Conservation (phyloP, 2,888 invertebrate genomes). For the Monopis laevigella region DNA sequence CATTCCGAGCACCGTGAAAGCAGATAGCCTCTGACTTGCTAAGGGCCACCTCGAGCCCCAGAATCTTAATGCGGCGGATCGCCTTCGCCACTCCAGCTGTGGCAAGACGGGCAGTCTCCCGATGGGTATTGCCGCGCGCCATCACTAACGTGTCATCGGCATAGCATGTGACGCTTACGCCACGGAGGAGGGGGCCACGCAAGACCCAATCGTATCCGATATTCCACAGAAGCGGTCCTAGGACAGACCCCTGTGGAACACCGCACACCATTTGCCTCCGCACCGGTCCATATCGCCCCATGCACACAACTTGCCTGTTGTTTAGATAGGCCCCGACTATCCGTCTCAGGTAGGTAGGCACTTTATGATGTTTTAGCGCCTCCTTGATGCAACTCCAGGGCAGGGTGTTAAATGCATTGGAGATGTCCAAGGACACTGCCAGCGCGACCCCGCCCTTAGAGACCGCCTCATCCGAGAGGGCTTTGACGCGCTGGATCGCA, state of each 20-base stretch:
- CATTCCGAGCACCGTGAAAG: background rate
- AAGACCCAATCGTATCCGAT: slow-evolving; percentile 13
- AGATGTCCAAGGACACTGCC: slow-evolving; percentile 21
- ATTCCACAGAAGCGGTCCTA: slow-evolving; percentile 17
- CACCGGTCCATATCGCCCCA: background rate
- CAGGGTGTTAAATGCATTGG: slow-evolving; percentile 22
- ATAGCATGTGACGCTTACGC: slow-evolving; percentile 11
- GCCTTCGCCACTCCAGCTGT: background rate
- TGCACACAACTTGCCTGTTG: background rate
- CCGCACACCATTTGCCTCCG: slow-evolving; percentile 11
- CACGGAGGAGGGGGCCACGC: slow-evolving; percentile 2
- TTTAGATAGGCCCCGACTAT: slow-evolving; percentile 15
- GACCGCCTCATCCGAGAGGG: background rate
- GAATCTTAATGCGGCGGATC: background rate
- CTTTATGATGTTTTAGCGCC: slow-evolving; percentile 19
- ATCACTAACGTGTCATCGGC: slow-evolving; percentile 18
- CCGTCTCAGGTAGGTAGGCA: slow-evolving; percentile 18
- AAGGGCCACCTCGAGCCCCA: background rate
- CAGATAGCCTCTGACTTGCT: background rate
- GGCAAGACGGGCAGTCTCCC: background rate
- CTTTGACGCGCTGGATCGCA: slow-evolving; percentile 1
- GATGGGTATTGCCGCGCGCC: slow-evolving; percentile 5
- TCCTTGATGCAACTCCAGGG: slow-evolving; percentile 21
- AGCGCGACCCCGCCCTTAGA: slow-evolving; percentile 17
- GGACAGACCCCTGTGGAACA: slow-evolving; percentile 19